Base-by-base conservation (phyloP, 2,113 vertebrate species). In the zebrafish (Danio rerio) region DNA sequence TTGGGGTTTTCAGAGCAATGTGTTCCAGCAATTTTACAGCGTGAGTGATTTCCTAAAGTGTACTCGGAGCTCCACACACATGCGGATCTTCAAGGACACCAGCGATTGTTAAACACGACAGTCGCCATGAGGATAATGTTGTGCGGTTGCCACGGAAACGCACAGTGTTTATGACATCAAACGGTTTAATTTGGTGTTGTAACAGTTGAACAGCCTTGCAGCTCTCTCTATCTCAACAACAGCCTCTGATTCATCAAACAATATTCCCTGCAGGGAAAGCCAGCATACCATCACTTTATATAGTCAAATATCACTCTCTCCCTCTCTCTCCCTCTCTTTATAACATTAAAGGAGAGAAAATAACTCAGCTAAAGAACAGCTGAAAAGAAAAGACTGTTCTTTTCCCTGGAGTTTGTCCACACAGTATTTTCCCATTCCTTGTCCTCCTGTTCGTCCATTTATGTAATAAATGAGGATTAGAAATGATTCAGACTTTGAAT, bases 221-320 rank as follows among this genome's bases (percentile, higher is more conserved):
- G 42, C 50, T 55, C 71, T 58, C 69, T 76, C 12, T 68, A 68
- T 70, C 43, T 52, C 55, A 59, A 56, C 71, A 76, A 9, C 81
- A 78, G 66, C 73, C 79, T 77, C 42, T 77, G 81, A 82, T 77
- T 77, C 62, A 68, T 82, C 62, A 77, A 69, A 82, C 62, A 47
- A 4, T 78, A 77, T 82, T 82, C 73, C 81, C 73, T 78, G 81
- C 42, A 83, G 80, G 80, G 55, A 81, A 59, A 59, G 43, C 42
- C 53, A 77, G 43, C 73, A 83, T 83, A 61, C 73, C 81, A 77
- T 83, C 53, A 40, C 81, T 83, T 83, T 83, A 83, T 83, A 83
- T 78, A 83, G 73, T 77, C 63, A 77, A 69, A 55, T 61, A 13
- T 69, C 43, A 42, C 45, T 50, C 55, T 15, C 11, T 56, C 15